Conservation (phyloP, 2,797 vertebrate species). For the Enteromius viviparus region DNA sequence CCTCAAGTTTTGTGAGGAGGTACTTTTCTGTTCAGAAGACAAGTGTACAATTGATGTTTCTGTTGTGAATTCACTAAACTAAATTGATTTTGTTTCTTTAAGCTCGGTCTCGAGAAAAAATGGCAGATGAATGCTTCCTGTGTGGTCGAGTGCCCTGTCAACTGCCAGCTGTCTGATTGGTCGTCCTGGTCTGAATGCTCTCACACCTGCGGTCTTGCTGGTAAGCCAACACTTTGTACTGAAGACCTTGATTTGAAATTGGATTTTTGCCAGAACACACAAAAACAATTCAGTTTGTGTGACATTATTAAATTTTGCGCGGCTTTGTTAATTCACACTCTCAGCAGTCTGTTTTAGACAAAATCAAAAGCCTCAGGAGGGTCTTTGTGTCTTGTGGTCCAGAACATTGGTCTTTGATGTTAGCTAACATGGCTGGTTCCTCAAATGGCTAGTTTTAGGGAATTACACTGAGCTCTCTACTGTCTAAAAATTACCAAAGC, state of each 20-base stretch:
- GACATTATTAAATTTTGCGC: constrained; percentile 14
- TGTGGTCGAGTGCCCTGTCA: constrained; percentile 93
- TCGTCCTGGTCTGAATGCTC: constrained; percentile 93
- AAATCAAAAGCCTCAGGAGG: constrained; percentile 27
- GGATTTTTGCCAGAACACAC: not conserved
- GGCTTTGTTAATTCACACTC: constrained; percentile 21
- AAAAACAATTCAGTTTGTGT: not conserved
- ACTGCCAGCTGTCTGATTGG: constrained; percentile 97
- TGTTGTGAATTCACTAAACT: not conserved
- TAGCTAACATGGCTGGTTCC: constrained; percentile 8
- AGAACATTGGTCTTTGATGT: constrained; percentile 34
- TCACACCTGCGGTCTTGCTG: constrained; percentile 90
- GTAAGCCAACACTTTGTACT: constrained; percentile 67
- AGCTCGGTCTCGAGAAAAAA: constrained; percentile 89
- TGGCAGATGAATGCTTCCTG: constrained; percentile 96
- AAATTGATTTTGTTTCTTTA: constrained; percentile 52
- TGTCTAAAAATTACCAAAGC: constrained; percentile 37
- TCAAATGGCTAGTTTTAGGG: constrained; percentile 34
- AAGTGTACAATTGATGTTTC: not conserved
- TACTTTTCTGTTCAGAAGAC: constrained; percentile 56
- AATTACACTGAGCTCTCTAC: constrained; percentile 29
- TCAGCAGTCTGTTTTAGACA: constrained; percentile 16
- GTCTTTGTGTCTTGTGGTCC: constrained; percentile 22
- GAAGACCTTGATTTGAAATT: not conserved
- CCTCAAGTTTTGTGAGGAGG: constrained; percentile 92